phyloP scores from a whole-genome alignment of 2,888 invertebrate genomes.

The Andrena marginata region DNA sequence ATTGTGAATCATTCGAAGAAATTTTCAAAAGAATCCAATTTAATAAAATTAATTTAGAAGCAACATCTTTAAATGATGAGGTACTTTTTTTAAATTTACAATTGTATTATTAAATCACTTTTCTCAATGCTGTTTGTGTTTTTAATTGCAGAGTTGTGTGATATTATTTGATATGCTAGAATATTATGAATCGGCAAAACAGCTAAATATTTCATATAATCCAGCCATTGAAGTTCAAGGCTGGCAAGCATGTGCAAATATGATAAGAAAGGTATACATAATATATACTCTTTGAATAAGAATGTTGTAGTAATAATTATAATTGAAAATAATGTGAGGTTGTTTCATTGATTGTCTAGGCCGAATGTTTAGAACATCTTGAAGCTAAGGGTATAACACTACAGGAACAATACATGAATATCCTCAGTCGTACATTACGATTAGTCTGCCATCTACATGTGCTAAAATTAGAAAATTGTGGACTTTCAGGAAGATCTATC shows the following conservation, averaged over 20 bases:
- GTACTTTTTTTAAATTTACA: slow-evolving; percentile 85
- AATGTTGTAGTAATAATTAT: not conserved
- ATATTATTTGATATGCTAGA: slow-evolving; percentile 96
- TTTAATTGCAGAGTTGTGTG: slow-evolving; percentile 86
- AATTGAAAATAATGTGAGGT: not conserved
- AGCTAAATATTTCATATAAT: slow-evolving; percentile 92
- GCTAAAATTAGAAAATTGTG: slow-evolving; percentile 92
- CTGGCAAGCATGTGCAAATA: slow-evolving; percentile 93
- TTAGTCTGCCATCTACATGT: slow-evolving; percentile 90
- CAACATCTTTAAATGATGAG: slow-evolving; percentile 90
- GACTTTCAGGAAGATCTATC: slow-evolving; percentile 90
- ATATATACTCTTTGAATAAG: slow-evolving; percentile 17
- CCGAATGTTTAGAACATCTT: slow-evolving; percentile 89
- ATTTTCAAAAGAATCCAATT: slow-evolving; percentile 92
- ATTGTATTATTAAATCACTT: not conserved
- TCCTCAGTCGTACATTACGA: slow-evolving; percentile 90
- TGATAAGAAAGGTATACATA: slow-evolving; percentile 90
- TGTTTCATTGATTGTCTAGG: slow-evolving; percentile 85
- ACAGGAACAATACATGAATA: slow-evolving; percentile 90
- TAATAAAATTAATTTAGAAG: slow-evolving; percentile 89
- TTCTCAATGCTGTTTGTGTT: slow-evolving; percentile 17
- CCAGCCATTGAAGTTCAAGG: slow-evolving; percentile 91
- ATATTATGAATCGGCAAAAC: slow-evolving; percentile 93
- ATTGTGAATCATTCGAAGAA: slow-evolving; percentile 94
- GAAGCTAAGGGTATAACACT: slow-evolving; percentile 89